These are phyloP conservation scores for Strongylocentrotus purpuratus DNA, from an alignment of 35 echinoderm and acorn worm genomes.

Conservation along the genomic window DNA sequence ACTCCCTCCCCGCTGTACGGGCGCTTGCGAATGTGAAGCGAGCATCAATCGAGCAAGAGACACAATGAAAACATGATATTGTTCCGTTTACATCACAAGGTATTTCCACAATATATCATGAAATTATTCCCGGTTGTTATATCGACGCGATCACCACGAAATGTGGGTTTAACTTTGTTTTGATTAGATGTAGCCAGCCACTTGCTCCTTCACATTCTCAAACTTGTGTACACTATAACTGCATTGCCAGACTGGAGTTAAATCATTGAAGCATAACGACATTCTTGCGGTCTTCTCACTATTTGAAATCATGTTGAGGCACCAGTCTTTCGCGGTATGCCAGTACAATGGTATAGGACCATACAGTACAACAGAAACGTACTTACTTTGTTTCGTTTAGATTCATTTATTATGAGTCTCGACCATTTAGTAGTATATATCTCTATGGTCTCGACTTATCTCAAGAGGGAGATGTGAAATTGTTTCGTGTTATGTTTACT, in stretches of 20 bases:
- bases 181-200: neutral
- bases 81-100: neutral
- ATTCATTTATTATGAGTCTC: neutral
- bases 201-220: neutral
- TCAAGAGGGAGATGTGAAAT: no score
- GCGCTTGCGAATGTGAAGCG: neutral
- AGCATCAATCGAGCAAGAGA: neutral
- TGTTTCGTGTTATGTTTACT: no score
- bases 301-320: neutral
- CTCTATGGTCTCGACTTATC: no score
- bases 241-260: neutral
- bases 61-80: neutral
- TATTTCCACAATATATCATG: neutral
- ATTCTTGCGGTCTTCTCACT: neutral
- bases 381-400: neutral
- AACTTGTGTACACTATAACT: conserved; percentile 6
- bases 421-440: no score
- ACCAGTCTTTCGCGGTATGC: conserved; percentile 44
- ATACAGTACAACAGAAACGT: conserved; percentile 22
- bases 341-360: neutral
- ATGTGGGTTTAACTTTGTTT: no score
- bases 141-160: no score
- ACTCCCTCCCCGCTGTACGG: neutral
- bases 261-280: neutral
- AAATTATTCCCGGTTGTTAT: no score